Evolutionary conservation across 2,797 vertebrate species (phyloP).

Genomic region (Rhinogobio ventralis): DNA sequence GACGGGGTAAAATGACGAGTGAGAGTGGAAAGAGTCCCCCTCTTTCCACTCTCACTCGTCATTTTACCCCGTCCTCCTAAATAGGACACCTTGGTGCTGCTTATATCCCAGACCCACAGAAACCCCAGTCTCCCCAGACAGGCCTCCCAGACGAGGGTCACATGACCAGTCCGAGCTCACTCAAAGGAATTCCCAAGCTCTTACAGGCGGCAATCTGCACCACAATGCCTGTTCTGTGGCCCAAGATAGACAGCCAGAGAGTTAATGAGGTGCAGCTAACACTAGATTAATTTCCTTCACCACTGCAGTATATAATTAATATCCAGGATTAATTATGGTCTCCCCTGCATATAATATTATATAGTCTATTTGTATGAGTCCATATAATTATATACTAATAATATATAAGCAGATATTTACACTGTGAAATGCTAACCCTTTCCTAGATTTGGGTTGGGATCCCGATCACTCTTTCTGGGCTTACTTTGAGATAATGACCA

Average conservation of each 20-base stretch:
- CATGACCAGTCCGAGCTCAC: conserved; percentile 71
- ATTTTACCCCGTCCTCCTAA: no score
- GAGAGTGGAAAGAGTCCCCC: conserved; percentile 18
- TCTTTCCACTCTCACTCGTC: no score
- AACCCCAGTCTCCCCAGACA: conserved; percentile 17
- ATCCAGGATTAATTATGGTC: conserved; percentile 36
- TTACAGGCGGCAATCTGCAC: conserved; percentile 65
- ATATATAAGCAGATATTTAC: not conserved
- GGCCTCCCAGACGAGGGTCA: conserved; percentile 52
- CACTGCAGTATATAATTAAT: conserved; percentile 70
- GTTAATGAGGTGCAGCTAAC: conserved; percentile 80
- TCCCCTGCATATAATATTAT: not conserved
- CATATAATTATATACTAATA: not conserved
- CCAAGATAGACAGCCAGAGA: conserved; percentile 71
- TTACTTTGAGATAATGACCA: no score
- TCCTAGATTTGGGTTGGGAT: not conserved
- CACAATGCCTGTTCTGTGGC: conserved; percentile 78
- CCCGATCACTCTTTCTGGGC: not conserved
- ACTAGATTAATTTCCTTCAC: conserved; percentile 72
- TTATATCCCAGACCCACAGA: conserved; percentile 32
- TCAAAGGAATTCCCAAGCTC: conserved; percentile 78
- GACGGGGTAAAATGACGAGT: conserved; percentile 12
- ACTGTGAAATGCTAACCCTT: not conserved
- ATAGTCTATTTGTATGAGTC: not conserved
- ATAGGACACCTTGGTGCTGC: conserved; percentile 27